Percentiles rank a stretch among this genome's conserved stretches.
phyloP scores from a whole-genome alignment of 2,113 vertebrate genomes.

The Pyrgilauda ruficollis region DNA sequence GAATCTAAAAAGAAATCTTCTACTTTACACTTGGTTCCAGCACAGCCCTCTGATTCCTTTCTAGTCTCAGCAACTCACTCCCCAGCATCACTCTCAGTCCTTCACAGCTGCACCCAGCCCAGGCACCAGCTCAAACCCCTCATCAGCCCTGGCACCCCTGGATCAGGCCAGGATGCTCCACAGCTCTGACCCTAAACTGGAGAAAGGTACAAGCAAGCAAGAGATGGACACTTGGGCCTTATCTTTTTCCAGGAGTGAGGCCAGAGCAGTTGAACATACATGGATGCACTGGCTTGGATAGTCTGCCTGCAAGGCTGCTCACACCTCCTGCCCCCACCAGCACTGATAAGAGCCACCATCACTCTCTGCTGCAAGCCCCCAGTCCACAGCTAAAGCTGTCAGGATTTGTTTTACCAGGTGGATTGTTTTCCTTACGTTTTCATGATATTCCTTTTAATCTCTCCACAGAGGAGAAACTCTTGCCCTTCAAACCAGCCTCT shows the following conservation, averaged over 20 bases:
- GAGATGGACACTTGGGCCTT: accelerated
- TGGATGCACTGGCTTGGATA: background rate
- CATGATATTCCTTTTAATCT: background rate
- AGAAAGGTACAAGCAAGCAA: background rate
- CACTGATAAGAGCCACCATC: background rate
- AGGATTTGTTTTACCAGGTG: background rate
- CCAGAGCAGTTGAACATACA: accelerated
- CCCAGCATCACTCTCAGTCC: background rate
- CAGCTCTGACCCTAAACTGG: background rate
- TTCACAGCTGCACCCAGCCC: background rate
- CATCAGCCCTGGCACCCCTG: background rate
- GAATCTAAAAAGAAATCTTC: background rate
- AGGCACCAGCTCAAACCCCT: background rate
- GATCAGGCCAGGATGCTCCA: background rate
- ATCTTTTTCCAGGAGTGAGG: background rate
- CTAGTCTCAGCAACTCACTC: background rate
- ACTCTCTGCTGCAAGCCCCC: background rate
- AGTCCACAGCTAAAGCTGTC: background rate
- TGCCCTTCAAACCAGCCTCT: background rate
- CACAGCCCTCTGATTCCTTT: background rate
- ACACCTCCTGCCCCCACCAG: background rate
- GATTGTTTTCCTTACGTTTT: background rate
- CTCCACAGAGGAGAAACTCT: background rate
- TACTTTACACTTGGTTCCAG: background rate
- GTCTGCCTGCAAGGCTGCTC: background rate